Conservation (phyloP, 1,140 invertebrate genomes). For the Gonioctena quinquepunctata region DNA sequence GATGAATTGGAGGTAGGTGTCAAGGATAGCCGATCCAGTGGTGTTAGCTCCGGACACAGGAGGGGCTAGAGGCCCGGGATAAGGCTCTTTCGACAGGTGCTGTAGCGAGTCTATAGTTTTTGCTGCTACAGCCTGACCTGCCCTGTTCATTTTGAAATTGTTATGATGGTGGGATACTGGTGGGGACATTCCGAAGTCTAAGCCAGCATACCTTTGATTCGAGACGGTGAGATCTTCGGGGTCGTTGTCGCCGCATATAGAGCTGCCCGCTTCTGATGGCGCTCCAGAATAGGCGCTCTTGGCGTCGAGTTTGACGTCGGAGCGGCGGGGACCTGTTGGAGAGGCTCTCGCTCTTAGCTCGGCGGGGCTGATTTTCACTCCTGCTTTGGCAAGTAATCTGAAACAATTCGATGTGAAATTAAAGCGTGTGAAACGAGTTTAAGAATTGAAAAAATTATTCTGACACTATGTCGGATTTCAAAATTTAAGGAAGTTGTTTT, state of each 20-base stretch:
- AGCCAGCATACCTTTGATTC: conserved; percentile 56
- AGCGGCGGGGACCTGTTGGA: conserved; percentile 78
- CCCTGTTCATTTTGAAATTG: conserved; percentile 50
- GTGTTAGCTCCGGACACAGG: conserved; percentile 54
- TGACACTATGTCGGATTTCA: not conserved
- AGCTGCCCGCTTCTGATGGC: conserved; percentile 70
- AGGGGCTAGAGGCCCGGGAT: conserved; percentile 57
- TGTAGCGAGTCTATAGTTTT: conserved; percentile 65
- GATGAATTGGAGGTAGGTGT: conserved; percentile 84
- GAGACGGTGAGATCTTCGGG: conserved; percentile 78
- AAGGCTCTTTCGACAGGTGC: conserved; percentile 59
- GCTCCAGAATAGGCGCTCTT: conserved; percentile 62
- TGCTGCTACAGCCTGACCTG: conserved; percentile 63
- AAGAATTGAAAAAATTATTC: too few species aligned
- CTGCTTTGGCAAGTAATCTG: conserved; percentile 80
- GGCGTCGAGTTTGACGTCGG: conserved; percentile 76
- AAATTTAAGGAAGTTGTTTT: too few species aligned
- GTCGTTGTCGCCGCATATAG: conserved; percentile 75
- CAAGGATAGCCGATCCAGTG: conserved; percentile 76
- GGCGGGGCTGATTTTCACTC: conserved; percentile 82
- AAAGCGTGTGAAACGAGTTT: not conserved
- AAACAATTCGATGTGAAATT: conserved; percentile 39
- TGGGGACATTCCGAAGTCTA: conserved; percentile 58
- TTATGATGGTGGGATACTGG: conserved; percentile 47
- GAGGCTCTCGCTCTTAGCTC: conserved; percentile 80